Evolutionary conservation across 1,140 invertebrate genomes (phyloP).

Genomic region (Drosophila funebris): DNA sequence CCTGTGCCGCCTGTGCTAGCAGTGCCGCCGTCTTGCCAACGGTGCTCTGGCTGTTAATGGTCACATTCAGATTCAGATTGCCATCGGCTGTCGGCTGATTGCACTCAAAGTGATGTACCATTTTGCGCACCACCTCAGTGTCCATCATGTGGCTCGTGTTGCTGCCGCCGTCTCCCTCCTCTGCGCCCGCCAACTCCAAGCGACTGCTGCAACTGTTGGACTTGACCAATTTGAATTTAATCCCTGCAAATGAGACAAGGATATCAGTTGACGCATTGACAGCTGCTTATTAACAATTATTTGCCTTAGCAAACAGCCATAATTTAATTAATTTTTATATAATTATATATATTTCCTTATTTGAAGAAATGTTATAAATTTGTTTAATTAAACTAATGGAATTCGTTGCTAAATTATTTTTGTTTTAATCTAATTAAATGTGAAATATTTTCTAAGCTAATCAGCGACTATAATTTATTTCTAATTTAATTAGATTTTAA

Average conservation of each 20-base stretch:
- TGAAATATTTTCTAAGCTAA: too few relatives aligned
- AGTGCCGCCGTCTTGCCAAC: neutral
- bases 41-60: slow-evolving; percentile 70
- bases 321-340: too few relatives aligned
- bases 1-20: neutral
- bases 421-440: too few relatives aligned
- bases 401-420: too few relatives aligned
- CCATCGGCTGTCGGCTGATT: slow-evolving; percentile 34
- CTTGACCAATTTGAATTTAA: slow-evolving; percentile 91
- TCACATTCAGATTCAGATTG: slow-evolving; percentile 35
- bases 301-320: too few relatives aligned
- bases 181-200: slow-evolving; percentile 89
- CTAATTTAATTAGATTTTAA: too few relatives aligned
- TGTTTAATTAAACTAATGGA: too few relatives aligned
- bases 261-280: neutral
- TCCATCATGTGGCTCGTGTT: slow-evolving; percentile 25
- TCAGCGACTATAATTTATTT: too few relatives aligned
- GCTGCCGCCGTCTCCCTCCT: slow-evolving; percentile 79
- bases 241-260: slow-evolving; percentile 79
- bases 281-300: too few relatives aligned
- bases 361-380: too few relatives aligned
- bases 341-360: too few relatives aligned
- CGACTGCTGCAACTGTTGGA: slow-evolving; percentile 93
- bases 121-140: slow-evolving; percentile 70
- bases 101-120: slow-evolving; percentile 79